Percentiles rank a stretch among this genome's conserved stretches.
phyloP scores from a whole-genome alignment of 2,888 invertebrate genomes.

The Micoletzkya japonica region DNA sequence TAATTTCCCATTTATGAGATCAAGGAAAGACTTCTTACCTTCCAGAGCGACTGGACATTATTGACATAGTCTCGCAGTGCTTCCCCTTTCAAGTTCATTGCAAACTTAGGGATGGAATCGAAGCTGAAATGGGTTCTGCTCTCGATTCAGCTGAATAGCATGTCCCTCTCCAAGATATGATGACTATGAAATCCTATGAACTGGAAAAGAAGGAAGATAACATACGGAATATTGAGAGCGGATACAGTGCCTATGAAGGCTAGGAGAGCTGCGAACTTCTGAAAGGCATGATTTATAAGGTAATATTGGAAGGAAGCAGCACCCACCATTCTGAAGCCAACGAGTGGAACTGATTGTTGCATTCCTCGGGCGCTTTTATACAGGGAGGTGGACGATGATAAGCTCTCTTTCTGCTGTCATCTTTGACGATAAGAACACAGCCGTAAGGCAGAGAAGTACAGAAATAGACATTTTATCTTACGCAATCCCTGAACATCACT shows the following conservation, averaged over 20 bases:
- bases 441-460: no score
- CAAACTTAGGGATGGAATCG: conserved; percentile 23
- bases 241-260: conserved; percentile 16
- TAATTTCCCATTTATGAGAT: no score
- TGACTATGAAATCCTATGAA: not conserved
- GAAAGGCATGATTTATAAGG: no score
- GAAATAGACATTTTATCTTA: no score
- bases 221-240: not conserved
- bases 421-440: no score
- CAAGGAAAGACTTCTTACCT: conserved; percentile 16
- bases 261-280: conserved; percentile 16
- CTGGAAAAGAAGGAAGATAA: not conserved
- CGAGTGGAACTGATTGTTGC: no score
- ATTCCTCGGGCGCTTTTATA: no score
- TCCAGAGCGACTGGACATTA: conserved; percentile 43
- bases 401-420: no score
- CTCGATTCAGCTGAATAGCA: not conserved
- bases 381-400: no score
- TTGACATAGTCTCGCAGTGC: conserved; percentile 55
- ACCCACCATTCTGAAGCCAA: no score
- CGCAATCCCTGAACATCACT: no score
- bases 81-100: conserved; percentile 44
- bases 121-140: not conserved
- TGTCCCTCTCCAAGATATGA: not conserved
- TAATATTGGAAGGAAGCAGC: no score